Evolutionary conservation across 2,113 vertebrate species (phyloP).

Genomic region (Tichodroma muraria): DNA sequence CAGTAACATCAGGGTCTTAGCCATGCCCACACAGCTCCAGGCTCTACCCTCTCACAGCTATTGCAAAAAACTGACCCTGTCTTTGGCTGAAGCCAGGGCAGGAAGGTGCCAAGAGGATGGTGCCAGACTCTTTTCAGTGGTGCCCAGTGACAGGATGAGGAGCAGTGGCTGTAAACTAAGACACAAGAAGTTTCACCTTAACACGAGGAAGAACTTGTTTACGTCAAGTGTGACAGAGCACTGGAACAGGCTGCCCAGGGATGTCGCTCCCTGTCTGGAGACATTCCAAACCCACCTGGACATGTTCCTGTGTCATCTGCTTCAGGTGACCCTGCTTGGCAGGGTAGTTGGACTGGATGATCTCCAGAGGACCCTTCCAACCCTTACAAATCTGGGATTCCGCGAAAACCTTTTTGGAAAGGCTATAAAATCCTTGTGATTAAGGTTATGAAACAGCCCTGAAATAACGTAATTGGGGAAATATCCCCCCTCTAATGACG

Average conservation of each 20-base stretch:
- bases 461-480: background rate
- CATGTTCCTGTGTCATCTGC: background rate
- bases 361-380: background rate
- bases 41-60: background rate
- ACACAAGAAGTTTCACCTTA: background rate
- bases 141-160: background rate
- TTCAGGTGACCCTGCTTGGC: background rate
- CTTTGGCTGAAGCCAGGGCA: background rate
- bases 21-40: background rate
- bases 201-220: background rate
- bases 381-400: background rate
- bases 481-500: background rate
- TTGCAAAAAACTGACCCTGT: background rate
- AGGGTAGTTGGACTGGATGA: background rate
- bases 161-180: background rate
- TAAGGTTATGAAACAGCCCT: background rate
- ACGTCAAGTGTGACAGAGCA: rapidly evolving
- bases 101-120: background rate
- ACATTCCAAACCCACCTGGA: background rate
- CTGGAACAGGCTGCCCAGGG: background rate
- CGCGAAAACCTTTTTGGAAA: background rate
- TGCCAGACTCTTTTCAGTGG: background rate
- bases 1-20: background rate
- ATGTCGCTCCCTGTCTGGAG: background rate
- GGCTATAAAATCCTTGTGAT: background rate